Evolutionary conservation across 2,113 vertebrate genomes (phyloP).

Genomic region (Corythaixoides concolor): DNA sequence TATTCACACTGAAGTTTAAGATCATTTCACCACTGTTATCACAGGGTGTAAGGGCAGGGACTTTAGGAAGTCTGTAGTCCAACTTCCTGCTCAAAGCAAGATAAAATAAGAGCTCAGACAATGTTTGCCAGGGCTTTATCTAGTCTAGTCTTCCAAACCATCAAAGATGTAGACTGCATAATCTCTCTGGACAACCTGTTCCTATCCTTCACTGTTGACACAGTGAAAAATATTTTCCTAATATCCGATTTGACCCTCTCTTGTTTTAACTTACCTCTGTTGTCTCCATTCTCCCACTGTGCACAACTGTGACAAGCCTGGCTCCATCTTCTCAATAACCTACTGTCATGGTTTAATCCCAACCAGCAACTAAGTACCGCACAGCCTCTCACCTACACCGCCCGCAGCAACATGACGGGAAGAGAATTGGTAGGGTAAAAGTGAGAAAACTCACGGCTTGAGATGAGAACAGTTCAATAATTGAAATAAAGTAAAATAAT

Average conservation of each 20-base stretch:
- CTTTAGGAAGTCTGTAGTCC: neutral
- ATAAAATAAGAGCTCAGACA: neutral
- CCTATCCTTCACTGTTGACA: neutral
- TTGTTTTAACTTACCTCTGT: neutral
- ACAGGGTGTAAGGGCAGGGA: neutral
- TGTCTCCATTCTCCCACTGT: neutral
- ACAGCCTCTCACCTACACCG: too few relatives aligned
- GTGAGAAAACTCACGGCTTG: too few relatives aligned
- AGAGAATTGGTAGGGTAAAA: too few relatives aligned
- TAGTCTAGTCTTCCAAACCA: neutral
- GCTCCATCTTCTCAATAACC: neutral
- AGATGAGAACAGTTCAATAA: too few relatives aligned
- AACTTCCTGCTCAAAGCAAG: neutral
- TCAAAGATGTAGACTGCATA: neutral
- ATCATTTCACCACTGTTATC: neutral
- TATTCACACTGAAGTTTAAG: neutral
- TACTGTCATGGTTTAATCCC: neutral
- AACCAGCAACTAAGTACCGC: too few relatives aligned
- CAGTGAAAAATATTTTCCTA: neutral
- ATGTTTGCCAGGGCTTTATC: neutral
- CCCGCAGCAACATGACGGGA: too few relatives aligned
- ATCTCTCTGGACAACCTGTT: neutral
- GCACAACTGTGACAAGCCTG: neutral
- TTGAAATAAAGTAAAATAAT: too few relatives aligned
- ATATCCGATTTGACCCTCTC: neutral